Evolutionary conservation across 2,113 vertebrate species (phyloP), one percentile per base, ranked within the genome.

Genomic region (Typhlomys cinereus): DNA sequence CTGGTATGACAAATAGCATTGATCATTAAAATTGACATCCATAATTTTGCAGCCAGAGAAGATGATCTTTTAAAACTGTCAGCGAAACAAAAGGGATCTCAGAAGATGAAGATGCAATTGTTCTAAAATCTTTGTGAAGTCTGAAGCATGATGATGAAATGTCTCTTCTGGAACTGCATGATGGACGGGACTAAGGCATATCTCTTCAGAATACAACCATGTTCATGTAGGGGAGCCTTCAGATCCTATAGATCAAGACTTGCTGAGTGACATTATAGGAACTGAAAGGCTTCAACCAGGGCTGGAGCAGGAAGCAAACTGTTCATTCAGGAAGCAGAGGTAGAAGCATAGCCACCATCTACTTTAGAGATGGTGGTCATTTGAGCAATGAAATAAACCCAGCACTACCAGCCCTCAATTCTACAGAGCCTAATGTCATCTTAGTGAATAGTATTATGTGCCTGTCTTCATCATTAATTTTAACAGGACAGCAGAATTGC

Each of bases 11-110:
- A 93, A 96, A 96, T 96, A 91, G 36, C 95, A 91, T 94, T 0
- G 5, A 91, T 96, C 95, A 96, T 95, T 96, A 96, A 96, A 95
- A 95, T 91, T 96, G 92, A 94, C 96, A 95, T 78, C 76, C 1
- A 2, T 94, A 95, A 94, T 93, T 93, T 92, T 85, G 62, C 80
- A 94, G 70, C 79, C 62, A 94, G 79, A 78, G 67, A 89, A 88
- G 86, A 79, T 0, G 2, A 92, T 93, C 39, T 96, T 96, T 96
- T 92, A 96, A 96, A 96, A 54, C 89, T 96, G 94, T 91, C 94
- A 88, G 76, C 66, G 81, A 94, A 92, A 95, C 85, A 94, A 95
- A 96, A 31, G 84, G 41, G 75, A 79, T 81, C 89, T 84, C 84
- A 75, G 59, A 79, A 93, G 89, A 91, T 67, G 91, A 89, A 91